Base-by-base conservation (phyloP, 2,797 vertebrate genomes). In the Euphonia xanthogaster region DNA sequence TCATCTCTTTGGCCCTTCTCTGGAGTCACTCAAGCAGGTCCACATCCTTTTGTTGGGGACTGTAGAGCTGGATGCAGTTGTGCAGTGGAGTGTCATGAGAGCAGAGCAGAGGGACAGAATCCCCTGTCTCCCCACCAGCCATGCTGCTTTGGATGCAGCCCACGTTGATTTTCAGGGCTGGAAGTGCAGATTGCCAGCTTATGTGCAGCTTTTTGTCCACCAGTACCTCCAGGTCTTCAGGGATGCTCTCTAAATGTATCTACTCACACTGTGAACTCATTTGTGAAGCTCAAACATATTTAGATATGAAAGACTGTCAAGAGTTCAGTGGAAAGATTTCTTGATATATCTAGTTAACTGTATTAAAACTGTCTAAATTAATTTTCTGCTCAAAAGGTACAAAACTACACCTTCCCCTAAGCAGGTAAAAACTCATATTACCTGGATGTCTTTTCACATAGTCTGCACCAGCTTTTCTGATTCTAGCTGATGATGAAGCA, bases 1-100 rank as follows among this genome's bases (percentile, higher is more conserved):
- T 18, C 7, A 19, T 8, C 17, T 2, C 21, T 33, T 20, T 21
- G 24, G 3, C 28, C 37, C 17, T 61, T n/a, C 21, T 40, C 21
- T 57, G 37, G 23, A 44, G 14, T 19, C 0, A 0, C 12, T 70
- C n/a, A 9, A 24, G 21, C 9, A 12, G 19, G 7, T 42, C 31
- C 17, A 3, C 11, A 14, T 44, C 65, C 30, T 53, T 47, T 23
- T 14, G 3, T 0, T 33, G 50, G 24, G 8, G 10, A 33, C 8
- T 33, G 30, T 25, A 63, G 51, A 31, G 30, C 15, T 19, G 44
- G n/a, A 14, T 30, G 37, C n/a, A 33, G 44, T 3, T 8, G 44
- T 51, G 12, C n/a, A 45, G 44, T 30, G 63, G 4, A 27, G 28
- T 14, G 24, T 31, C 28, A 44, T 5, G 9, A 16, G 25, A 74